phyloP scores from a whole-genome alignment of 2,888 invertebrate species.

The Onchidella celtica region DNA sequence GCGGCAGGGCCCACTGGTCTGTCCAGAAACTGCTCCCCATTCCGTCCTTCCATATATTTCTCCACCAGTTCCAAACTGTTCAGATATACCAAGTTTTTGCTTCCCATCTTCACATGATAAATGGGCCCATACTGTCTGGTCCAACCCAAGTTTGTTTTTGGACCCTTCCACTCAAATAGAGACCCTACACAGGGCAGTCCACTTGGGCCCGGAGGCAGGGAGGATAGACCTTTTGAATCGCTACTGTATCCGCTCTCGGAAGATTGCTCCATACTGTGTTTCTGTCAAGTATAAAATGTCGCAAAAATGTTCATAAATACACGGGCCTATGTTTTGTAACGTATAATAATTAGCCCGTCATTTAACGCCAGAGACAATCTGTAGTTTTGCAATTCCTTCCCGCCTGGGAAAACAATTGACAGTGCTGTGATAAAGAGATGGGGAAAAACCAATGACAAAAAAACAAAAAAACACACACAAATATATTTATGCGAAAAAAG shows the following conservation, averaged over 20 bases:
- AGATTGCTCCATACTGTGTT: constrained; percentile 12
- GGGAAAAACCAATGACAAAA: too few relatives aligned
- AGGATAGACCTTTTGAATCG: too few relatives aligned
- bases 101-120: constrained; percentile 51
- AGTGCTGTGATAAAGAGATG: too few relatives aligned
- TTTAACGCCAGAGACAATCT: too few relatives aligned
- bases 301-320: too few relatives aligned
- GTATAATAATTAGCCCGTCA: too few relatives aligned
- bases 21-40: constrained; percentile 51
- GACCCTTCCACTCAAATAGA: constrained; percentile 52
- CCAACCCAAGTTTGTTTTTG: constrained; percentile 55
- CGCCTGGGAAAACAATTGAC: too few relatives aligned
- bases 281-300: too few relatives aligned
- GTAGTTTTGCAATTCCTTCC: too few relatives aligned
- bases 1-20: constrained; percentile 54
- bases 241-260: constrained; percentile 4
- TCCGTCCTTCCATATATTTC: constrained; percentile 48
- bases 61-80: constrained; percentile 53
- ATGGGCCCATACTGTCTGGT: constrained; percentile 51
- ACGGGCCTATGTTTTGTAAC: too few relatives aligned
- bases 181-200: constrained; percentile 51
- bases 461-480: too few relatives aligned
- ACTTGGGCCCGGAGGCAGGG: constrained; percentile 48
- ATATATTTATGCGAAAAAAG: too few relatives aligned
- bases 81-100: constrained; percentile 54